Conservation (phyloP, 1,140 invertebrate genomes). For the Drosophila leontia region DNA sequence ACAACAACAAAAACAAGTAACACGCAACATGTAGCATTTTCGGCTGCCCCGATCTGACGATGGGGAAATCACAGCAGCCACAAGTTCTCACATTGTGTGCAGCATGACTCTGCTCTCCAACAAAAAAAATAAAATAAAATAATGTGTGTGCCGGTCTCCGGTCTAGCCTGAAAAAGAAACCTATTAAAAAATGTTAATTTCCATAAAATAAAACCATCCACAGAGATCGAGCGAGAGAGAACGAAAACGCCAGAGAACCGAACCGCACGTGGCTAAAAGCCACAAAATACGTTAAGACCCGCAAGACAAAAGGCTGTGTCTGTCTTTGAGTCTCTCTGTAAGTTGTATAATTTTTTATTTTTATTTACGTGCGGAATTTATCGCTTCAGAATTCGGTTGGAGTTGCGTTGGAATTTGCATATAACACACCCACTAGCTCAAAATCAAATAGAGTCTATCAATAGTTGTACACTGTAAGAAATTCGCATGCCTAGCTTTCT, state of each 20-base stretch:
- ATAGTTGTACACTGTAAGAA: not conserved
- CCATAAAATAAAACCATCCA: slow-evolving; percentile 65
- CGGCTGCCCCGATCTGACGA: not conserved
- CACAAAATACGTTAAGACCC: slow-evolving; percentile 46
- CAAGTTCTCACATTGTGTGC: slow-evolving; percentile 32
- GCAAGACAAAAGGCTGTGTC: slow-evolving; percentile 14
- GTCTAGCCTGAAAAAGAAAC: slow-evolving; percentile 52
- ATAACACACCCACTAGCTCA: slow-evolving; percentile 59
- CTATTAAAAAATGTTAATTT: slow-evolving; percentile 82
- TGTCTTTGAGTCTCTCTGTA: slow-evolving; percentile 8
- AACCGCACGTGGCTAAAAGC: slow-evolving; percentile 72
- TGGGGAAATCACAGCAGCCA: slow-evolving; percentile 21
- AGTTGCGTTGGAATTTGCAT: slow-evolving; percentile 54
- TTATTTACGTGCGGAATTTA: slow-evolving; percentile 14
- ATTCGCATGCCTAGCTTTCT: not conserved
- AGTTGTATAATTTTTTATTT: slow-evolving; percentile 17
- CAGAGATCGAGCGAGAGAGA: not conserved
- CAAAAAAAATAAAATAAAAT: slow-evolving; percentile 26
- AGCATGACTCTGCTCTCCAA: slow-evolving; percentile 33
- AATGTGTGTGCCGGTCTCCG: slow-evolving; percentile 25
- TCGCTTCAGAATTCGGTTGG: not conserved
- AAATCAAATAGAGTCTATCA: slow-evolving; percentile 20
- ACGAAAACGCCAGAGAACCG: slow-evolving; percentile 19
- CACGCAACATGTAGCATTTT: slow-evolving; percentile 42
- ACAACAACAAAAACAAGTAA: not conserved